Evolutionary conservation across 2,888 invertebrate genomes (phyloP), one percentile per base, ranked within the genome.

Genomic region (Ophraella communa): DNA sequence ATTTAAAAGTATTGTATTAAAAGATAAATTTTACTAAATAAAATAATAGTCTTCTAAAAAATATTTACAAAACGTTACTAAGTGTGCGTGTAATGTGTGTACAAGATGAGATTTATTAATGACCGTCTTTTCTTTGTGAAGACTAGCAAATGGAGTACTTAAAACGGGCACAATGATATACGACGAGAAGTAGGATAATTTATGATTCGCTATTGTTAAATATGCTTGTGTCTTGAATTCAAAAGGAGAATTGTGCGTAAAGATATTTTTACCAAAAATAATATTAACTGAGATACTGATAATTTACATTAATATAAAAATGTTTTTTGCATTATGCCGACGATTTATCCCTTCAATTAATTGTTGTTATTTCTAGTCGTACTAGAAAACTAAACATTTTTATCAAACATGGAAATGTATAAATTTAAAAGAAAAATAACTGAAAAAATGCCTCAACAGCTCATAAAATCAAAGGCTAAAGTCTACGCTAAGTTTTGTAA

Each of bases 91-190:
- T 61, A 55, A 54, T 56, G 62, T 62, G 67, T 62, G 54, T 67
- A 60, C 60, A 60, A 63, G 52, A 65, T 57, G 63, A 65, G 65
- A 67, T 65, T 67, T 65, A 67, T 65, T 65, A 65, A 64, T 62
- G 63, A 60, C 57, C 45, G 60, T 57, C 59, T 52, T 62, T 67
- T 65, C 67, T 60, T 67, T 61, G 39, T 61, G 57, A 61, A 54
- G 54, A 61, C 65, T 60, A 51, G 57, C 49, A 64, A 65, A 67
- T 63, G 65, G 65, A 61, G 65, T 65, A 62, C 65, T 65, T 67
- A 67, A 67, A 67, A 63, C 65, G 63, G 61, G 63, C 45, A 49
- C 47, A 62, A 65, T 67, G 67, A 67, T 65, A 58, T 67, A 67
- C 54, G 42, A 60, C 62, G 27, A 21, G 33, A 39, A 33, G 44